A percentile compares a stretch with the other conserved stretches of the same genome.
phyloP scores from a whole-genome alignment of 2,888 invertebrate genomes.

The Bombylius major region DNA sequence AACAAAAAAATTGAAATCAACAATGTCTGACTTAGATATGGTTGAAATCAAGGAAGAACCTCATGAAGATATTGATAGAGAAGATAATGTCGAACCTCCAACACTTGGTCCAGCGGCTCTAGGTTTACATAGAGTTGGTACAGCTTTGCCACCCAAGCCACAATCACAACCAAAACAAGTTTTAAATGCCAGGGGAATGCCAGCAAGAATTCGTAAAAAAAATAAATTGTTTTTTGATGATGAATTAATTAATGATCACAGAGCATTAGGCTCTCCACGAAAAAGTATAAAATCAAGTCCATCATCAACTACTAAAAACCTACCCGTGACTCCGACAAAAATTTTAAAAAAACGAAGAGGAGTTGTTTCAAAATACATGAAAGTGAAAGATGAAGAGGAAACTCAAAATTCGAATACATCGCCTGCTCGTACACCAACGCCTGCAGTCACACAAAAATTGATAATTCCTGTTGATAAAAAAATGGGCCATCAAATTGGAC shows the following conservation, averaged over 20 bases:
- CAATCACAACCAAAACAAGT: constrained; percentile 63
- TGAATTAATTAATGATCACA: constrained; percentile 69
- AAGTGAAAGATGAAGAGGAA: constrained; percentile 21
- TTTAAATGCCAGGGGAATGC: constrained; percentile 78
- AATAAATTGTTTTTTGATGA: constrained; percentile 84
- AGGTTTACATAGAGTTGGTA: constrained; percentile 69
- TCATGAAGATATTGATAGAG: constrained; percentile 17
- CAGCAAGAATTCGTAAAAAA: constrained; percentile 78
- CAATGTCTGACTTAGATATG: no score
- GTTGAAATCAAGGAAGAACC: no score
- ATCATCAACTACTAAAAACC: constrained; percentile 37
- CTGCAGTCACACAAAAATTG: neutral
- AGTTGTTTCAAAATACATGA: constrained; percentile 35
- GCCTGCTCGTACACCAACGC: constrained; percentile 4
- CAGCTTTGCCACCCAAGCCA: constrained; percentile 57
- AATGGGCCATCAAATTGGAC: constrained; percentile 79
- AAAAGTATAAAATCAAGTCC: constrained; percentile 34
- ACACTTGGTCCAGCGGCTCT: constrained; percentile 68
- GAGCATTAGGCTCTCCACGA: constrained; percentile 46
- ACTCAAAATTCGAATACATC: constrained; percentile 8
- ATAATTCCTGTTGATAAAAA: constrained; percentile 60
- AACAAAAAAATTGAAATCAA: no score
- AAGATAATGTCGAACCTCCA: constrained; percentile 54
- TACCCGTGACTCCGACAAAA: constrained; percentile 39
- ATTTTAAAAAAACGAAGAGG: constrained; percentile 38